phyloP scores from a whole-genome alignment of 2,113 vertebrate genomes.

The Malaclemys terrapin region DNA sequence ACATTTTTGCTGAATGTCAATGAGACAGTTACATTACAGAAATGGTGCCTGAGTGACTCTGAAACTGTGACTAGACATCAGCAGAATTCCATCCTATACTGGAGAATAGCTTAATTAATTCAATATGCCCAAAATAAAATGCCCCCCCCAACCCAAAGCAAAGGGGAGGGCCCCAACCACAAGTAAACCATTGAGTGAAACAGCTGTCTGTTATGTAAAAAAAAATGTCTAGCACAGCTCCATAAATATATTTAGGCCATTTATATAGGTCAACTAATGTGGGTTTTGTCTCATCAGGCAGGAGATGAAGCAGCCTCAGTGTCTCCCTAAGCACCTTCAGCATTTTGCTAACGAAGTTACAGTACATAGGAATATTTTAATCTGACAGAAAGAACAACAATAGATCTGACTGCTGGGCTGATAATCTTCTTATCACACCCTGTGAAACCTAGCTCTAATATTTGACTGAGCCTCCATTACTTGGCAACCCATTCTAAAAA shows the following conservation, averaged over 20 bases:
- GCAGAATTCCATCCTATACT: conserved; percentile 10
- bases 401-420: conserved; percentile 79
- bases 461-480: conserved; percentile 79
- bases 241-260: conserved; percentile 51
- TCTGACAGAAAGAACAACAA: conserved; percentile 84
- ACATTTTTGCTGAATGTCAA: conserved; percentile 68
- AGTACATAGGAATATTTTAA: conserved; percentile 85
- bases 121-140: conserved; percentile 29
- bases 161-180: not conserved
- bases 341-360: conserved; percentile 82
- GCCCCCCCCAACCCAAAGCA: conserved; percentile 1
- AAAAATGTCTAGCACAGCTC: conserved; percentile 3
- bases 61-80: conserved; percentile 43
- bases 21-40: conserved; percentile 61
- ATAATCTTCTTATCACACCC: conserved; percentile 86
- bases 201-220: not conserved
- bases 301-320: conserved; percentile 32
- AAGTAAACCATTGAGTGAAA: not conserved
- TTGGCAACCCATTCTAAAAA: conserved; percentile 82
- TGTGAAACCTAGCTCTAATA: conserved; percentile 86
- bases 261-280: conserved; percentile 73
- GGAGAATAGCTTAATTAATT: conserved; percentile 31
- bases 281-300: conserved; percentile 72
- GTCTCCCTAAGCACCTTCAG: conserved; percentile 69
- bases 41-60: conserved; percentile 10